Base-by-base conservation (phyloP, 92 coral and sea anemone genomes). In the Zoanthus gigantus region DNA sequence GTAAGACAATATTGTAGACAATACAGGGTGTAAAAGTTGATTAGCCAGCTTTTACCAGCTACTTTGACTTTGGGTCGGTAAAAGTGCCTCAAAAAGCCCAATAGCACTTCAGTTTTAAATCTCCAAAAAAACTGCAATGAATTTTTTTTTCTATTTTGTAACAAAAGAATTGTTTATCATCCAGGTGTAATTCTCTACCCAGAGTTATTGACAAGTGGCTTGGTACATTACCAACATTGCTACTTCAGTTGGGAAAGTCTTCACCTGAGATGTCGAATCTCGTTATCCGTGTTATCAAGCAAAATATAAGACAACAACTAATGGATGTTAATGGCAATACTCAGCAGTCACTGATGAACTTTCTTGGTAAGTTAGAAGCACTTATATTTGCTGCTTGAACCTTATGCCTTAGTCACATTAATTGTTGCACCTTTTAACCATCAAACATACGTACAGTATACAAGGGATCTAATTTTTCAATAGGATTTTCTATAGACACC, bases 141-240 rank as follows among this genome's bases (percentile, higher is more conserved):
- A 9, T 29, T 23, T 5, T 31, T 23, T 7, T 68, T 29, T 69
- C 1, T 23, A 6, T 23, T 29, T 30, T 31, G 45, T 30, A 32
- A 13, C 31, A 37, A 7, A 14, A 11, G 77, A 0, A 17, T 76
- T 28, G 10, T 28, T 11, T 45, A 71, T 44, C 45, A n/a, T 66
- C 61, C 16, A 85, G 92, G 46, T 42, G 68, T 32, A 11, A 74
- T 13, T 57, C 53, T 48, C n/a, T 83, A 37, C 86, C 89, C 2
- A 72, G 63, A 58, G 31, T 80, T 47, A 13, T 86, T 17, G 75
- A 94, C 46, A 82, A 88, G 72, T 94, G 96, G 98, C 63, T 93
- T 10, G 17, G 46, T 11, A 82, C 96, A 15, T 72, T 94, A 44
- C 98, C 96, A 14, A 77, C 71, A 58, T 72, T 93, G 83, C 76